phyloP scores from a whole-genome alignment of 2,113 vertebrate genomes.

The Podarcis muralis region DNA sequence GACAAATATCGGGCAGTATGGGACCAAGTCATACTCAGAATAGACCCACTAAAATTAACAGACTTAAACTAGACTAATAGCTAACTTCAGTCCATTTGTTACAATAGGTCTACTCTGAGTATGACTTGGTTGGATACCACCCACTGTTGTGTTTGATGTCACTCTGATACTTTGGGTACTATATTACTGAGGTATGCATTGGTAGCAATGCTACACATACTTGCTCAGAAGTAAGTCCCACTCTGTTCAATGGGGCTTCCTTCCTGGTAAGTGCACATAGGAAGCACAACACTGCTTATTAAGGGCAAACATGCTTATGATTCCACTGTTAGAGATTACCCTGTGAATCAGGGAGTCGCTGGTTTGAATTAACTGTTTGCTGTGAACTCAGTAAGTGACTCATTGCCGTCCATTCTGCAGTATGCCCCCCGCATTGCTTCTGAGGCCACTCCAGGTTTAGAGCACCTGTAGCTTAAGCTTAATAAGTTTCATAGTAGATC shows the following conservation, averaged over 20 bases:
- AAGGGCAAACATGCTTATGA: neutral
- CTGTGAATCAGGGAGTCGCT: neutral
- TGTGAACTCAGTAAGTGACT: neutral
- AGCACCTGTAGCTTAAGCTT: too few relatives aligned
- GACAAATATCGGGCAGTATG: neutral
- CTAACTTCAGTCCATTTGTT: too few relatives aligned
- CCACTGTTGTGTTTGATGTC: constrained; percentile 4
- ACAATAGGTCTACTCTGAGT: too few relatives aligned
- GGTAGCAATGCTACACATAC: neutral
- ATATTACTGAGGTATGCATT: neutral
- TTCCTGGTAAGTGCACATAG: neutral
- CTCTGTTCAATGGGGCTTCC: neutral
- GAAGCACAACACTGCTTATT: neutral
- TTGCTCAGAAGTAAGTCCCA: neutral
- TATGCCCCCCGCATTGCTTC: too few relatives aligned
- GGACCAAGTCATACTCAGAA: too few relatives aligned
- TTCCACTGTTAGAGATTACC: neutral
- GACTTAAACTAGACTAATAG: too few relatives aligned
- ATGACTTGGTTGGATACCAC: too few relatives aligned
- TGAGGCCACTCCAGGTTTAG: too few relatives aligned
- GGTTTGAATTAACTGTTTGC: neutral
- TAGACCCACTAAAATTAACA: too few relatives aligned
- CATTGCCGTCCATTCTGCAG: neutral
- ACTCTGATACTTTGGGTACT: neutral
- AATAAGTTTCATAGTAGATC: too few relatives aligned